Conservation (phyloP, 2,888 invertebrate genomes). For the Watsonalla cultraria region DNA sequence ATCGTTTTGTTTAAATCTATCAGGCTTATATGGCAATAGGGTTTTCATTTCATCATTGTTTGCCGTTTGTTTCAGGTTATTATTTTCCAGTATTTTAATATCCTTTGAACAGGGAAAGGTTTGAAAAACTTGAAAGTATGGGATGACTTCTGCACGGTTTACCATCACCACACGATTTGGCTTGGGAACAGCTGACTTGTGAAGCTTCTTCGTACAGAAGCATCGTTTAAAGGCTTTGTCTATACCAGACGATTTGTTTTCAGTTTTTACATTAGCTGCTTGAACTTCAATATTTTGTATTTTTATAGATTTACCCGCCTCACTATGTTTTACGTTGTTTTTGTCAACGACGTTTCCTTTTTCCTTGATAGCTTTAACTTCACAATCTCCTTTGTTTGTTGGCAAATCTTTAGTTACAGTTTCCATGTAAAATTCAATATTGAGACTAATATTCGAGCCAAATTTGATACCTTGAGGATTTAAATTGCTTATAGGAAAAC, state of each 20-base stretch:
- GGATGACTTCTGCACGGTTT: not conserved
- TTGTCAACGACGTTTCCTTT: not conserved
- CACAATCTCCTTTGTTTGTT: not conserved
- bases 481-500: conserved; percentile 2
- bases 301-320: not conserved
- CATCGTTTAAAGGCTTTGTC: conserved; percentile 33
- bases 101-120: not conserved
- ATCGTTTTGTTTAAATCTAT: conserved; percentile 29
- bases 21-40: conserved; percentile 32
- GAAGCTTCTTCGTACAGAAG: conserved; percentile 36
- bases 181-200: conserved; percentile 7
- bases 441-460: conserved; percentile 28
- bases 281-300: conserved; percentile 4
- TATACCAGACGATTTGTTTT: conserved; percentile 20
- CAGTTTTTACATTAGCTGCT: conserved; percentile 9
- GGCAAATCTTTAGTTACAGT: not conserved
- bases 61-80: conserved; percentile 2
- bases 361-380: not conserved
- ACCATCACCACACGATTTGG: not conserved
- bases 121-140: not conserved
- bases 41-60: conserved; percentile 25
- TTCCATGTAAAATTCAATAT: conserved; percentile 29
- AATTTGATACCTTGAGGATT: conserved; percentile 19
- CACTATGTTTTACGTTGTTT: not conserved
- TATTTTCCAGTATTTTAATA: not conserved